phyloP scores from a whole-genome alignment of 2,113 vertebrate species.

The Rhadina sibilatrix region DNA sequence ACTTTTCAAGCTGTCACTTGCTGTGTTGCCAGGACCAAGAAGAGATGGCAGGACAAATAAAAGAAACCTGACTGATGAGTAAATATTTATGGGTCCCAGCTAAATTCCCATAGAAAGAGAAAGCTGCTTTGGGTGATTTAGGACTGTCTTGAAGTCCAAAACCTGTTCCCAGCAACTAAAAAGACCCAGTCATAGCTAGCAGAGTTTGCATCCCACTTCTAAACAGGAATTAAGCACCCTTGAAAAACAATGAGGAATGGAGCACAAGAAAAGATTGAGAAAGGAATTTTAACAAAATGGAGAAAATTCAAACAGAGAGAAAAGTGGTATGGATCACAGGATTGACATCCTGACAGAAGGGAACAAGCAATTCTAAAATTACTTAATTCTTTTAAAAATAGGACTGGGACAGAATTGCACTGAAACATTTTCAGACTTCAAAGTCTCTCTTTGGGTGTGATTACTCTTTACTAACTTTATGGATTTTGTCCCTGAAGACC shows the following conservation, averaged over 20 bases:
- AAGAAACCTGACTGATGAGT: background rate
- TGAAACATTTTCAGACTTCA: background rate
- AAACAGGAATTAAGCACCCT: background rate
- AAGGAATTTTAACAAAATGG: background rate
- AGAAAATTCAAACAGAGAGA: background rate
- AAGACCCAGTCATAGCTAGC: background rate
- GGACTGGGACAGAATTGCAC: background rate
- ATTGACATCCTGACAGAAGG: background rate
- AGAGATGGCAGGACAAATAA: background rate
- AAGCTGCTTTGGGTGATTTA: background rate
- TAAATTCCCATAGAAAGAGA: background rate
- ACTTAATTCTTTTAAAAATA: background rate
- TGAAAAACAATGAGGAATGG: background rate
- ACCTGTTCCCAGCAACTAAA: background rate
- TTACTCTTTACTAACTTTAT: background rate
- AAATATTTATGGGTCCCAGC: background rate
- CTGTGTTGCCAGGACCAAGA: background rate
- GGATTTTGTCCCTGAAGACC: background rate
- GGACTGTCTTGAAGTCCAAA: background rate
- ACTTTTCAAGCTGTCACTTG: background rate
- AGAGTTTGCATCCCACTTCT: background rate
- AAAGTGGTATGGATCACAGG: background rate
- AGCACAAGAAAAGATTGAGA: rapidly evolving
- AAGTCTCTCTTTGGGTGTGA: background rate
- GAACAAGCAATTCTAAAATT: background rate